These are phyloP conservation scores for Urophycis tenuis DNA, from an alignment of 2,797 vertebrate species.

Conservation along the genomic window DNA sequence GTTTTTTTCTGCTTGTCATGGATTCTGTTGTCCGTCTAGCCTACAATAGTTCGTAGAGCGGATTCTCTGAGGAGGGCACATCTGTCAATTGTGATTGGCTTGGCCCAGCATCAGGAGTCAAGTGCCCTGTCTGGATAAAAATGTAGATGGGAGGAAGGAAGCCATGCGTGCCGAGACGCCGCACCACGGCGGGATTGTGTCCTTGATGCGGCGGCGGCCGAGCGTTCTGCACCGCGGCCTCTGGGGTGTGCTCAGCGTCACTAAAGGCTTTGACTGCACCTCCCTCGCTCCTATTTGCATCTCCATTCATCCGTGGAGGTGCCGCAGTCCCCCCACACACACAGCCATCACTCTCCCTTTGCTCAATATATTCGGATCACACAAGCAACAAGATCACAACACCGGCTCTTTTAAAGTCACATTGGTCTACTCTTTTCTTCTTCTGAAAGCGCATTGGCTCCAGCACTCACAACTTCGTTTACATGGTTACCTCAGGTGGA, in stretches of 20 bases:
- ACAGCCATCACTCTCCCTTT: conserved; percentile 58
- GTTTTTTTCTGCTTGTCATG: conserved; percentile 28
- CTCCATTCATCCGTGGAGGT: conserved; percentile 57
- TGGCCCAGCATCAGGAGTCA: conserved; percentile 44
- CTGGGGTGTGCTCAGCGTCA: conserved; percentile 62
- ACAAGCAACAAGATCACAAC: conserved; percentile 65
- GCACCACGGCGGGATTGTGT: conserved; percentile 42
- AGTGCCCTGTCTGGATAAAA: conserved; percentile 57
- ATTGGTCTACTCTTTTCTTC: conserved; percentile 28
- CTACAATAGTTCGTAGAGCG: conserved; percentile 52
- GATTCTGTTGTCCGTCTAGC: conserved; percentile 37
- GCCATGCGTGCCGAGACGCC: conserved; percentile 39
- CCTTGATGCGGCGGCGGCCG: conserved; percentile 54
- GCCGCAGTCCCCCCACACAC: conserved; percentile 33
- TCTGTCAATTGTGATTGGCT: conserved; percentile 59
- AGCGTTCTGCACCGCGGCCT: conserved; percentile 47
- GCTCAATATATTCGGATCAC: conserved; percentile 68
- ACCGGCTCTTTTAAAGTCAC: conserved; percentile 60
- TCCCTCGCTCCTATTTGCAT: conserved; percentile 56
- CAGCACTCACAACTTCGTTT: conserved; percentile 32
- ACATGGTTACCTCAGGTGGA: conserved; percentile 58
- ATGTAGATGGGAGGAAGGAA: conserved; percentile 53
- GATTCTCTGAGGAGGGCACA: conserved; percentile 53
- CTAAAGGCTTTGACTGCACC: conserved; percentile 57
- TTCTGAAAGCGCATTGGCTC: conserved; percentile 53